These are phyloP conservation scores for Smutsia temminckii DNA, from an alignment of 2,797 vertebrate genomes.

Conservation along the genomic window DNA sequence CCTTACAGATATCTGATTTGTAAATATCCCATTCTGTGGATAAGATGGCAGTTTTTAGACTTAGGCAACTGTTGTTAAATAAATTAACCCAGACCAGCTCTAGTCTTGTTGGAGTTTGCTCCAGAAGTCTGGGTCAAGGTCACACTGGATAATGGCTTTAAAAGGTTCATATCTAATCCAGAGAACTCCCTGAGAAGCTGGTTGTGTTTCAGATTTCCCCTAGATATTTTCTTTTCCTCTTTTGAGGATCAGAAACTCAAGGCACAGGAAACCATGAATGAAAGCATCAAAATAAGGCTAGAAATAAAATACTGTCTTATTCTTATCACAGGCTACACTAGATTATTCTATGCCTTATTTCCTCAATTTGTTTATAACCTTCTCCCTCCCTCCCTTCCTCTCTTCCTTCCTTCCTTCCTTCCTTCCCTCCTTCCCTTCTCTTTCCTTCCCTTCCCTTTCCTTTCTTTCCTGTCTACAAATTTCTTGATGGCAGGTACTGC, in stretches of 20 bases:
- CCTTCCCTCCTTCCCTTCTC: not conserved
- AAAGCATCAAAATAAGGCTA: not conserved
- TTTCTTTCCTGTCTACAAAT: not conserved
- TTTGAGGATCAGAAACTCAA: not conserved
- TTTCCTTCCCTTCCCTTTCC: too few species aligned
- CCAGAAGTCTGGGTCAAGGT: not conserved
- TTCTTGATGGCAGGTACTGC: not conserved
- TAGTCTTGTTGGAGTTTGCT: not conserved
- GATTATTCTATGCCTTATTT: not conserved
- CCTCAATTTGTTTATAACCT: not conserved
- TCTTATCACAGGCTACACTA: not conserved
- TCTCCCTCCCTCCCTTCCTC: not conserved
- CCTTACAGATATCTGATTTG: not conserved
- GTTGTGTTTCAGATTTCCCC: not conserved
- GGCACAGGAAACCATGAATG: not conserved
- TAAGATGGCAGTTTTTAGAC: not conserved
- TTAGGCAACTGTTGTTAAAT: not conserved
- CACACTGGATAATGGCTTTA: not conserved
- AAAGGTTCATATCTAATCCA: not conserved
- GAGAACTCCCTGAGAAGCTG: not conserved
- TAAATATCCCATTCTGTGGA: not conserved
- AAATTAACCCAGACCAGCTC: not conserved
- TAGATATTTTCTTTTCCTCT: not conserved
- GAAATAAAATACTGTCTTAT: not conserved
- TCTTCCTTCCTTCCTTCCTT: too few species aligned